These are phyloP conservation scores for Autographa pulchrina DNA, from an alignment of 2,888 invertebrate species.

Conservation along the genomic window DNA sequence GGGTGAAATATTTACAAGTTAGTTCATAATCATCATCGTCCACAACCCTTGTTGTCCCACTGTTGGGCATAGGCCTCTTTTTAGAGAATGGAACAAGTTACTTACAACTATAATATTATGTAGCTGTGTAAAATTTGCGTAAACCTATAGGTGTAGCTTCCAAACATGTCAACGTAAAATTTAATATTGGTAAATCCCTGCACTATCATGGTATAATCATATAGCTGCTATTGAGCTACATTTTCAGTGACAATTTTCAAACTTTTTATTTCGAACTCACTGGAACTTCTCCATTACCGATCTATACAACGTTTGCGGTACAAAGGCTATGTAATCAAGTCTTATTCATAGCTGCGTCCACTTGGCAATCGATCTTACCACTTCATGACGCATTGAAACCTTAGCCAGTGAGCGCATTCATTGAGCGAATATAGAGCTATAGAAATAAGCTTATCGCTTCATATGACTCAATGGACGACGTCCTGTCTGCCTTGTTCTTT, in stretches of 20 bases:
- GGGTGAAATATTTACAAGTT: too few species aligned
- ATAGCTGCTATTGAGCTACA: background rate
- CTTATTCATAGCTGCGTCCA: slow-evolving; percentile 23
- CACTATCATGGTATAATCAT: too few species aligned
- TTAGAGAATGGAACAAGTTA: too few species aligned
- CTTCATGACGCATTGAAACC: slow-evolving; percentile 12
- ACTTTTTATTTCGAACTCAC: background rate
- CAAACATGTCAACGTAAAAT: too few species aligned
- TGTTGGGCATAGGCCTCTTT: too few species aligned
- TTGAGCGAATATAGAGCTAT: slow-evolving; percentile 21
- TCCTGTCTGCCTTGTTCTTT: background rate
- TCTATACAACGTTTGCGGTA: background rate
- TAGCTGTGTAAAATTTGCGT: too few species aligned
- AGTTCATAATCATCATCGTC: too few species aligned
- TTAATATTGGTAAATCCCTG: too few species aligned
- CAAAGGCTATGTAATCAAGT: slow-evolving; percentile 7
- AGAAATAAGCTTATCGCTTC: background rate
- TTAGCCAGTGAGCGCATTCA: slow-evolving; percentile 8
- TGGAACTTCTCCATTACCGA: background rate
- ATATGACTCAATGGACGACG: slow-evolving; percentile 2
- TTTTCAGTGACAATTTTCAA: background rate
- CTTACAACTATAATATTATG: too few species aligned
- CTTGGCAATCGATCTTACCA: slow-evolving; percentile 26
- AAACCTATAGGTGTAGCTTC: too few species aligned
- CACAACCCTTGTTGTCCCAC: too few species aligned